phyloP scores from a whole-genome alignment of 2,113 vertebrate species.

The Dissostichus mawsoni region DNA sequence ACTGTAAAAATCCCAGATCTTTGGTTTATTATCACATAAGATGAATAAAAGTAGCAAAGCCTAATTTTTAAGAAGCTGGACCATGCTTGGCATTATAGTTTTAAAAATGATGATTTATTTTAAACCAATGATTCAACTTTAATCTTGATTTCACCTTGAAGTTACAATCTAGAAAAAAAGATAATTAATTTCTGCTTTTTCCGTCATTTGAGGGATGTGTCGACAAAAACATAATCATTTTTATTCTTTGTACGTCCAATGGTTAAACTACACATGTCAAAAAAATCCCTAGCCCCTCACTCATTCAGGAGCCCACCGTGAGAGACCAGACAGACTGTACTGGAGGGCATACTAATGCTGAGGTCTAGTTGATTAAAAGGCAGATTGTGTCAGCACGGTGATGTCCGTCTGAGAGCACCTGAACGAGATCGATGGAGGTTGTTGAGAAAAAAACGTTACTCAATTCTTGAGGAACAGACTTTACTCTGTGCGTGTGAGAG shows the following conservation, averaged over 20 bases:
- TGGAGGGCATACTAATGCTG: constrained; percentile 16
- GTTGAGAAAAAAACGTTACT: constrained; percentile 20
- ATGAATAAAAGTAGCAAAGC: not conserved
- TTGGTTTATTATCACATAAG: not conserved
- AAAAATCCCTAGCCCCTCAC: not conserved
- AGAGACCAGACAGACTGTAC: not conserved
- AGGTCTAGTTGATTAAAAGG: constrained; percentile 56
- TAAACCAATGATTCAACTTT: not conserved
- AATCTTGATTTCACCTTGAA: not conserved
- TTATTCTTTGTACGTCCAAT: not conserved
- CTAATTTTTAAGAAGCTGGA: not conserved
- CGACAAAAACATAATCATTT: not conserved
- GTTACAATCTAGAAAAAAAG: not conserved
- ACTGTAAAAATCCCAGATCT: not conserved
- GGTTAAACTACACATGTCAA: not conserved
- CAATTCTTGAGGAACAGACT: not conserved
- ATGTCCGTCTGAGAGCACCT: constrained; percentile 24
- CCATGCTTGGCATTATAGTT: not conserved
- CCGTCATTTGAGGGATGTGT: not conserved
- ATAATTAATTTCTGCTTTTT: not conserved
- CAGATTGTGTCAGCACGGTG: constrained; percentile 16
- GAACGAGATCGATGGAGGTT: constrained; percentile 25
- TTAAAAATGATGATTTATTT: not conserved
- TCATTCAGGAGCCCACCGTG: not conserved
- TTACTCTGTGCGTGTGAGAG: not conserved